These are phyloP conservation scores for Perognathus longimembris DNA, from an alignment of 2,113 vertebrate genomes.

Conservation along the genomic window DNA sequence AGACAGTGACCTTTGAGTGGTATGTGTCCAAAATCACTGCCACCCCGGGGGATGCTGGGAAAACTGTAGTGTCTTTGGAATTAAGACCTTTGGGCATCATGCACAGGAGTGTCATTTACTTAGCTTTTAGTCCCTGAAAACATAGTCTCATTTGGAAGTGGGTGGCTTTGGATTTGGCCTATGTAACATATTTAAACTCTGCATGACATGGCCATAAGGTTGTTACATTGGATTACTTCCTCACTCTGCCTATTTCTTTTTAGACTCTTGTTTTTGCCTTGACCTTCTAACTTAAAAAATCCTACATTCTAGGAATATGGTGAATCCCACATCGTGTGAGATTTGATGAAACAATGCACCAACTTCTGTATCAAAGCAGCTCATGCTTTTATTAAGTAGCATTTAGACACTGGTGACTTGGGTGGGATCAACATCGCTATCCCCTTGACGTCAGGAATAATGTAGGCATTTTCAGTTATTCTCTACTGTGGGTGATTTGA, in stretches of 20 bases:
- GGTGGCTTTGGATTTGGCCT: constrained; percentile 2
- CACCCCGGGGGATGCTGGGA: not conserved
- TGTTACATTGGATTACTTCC: not conserved
- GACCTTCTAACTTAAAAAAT: not conserved
- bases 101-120: constrained; percentile 4
- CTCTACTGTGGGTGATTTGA: not conserved
- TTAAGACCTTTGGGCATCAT: not conserved
- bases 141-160: not conserved
- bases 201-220: too few relatives aligned
- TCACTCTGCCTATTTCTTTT: not conserved
- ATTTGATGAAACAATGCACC: not conserved
- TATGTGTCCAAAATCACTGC: not conserved
- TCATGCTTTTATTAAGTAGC: constrained; percentile 25
- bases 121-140: constrained; percentile 35
- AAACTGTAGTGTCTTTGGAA: constrained; percentile 30
- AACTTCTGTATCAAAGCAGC: not conserved
- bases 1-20: not conserved
- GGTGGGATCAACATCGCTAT: not conserved
- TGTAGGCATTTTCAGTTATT: constrained; percentile 18
- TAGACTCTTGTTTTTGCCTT: not conserved
- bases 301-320: not conserved
- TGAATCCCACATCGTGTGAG: not conserved
- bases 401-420: not conserved
- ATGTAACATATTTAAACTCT: constrained; percentile 1
- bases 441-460: not conserved